phyloP scores from a whole-genome alignment of 1,140 invertebrate genomes.

The Hycleus phaleratus region DNA sequence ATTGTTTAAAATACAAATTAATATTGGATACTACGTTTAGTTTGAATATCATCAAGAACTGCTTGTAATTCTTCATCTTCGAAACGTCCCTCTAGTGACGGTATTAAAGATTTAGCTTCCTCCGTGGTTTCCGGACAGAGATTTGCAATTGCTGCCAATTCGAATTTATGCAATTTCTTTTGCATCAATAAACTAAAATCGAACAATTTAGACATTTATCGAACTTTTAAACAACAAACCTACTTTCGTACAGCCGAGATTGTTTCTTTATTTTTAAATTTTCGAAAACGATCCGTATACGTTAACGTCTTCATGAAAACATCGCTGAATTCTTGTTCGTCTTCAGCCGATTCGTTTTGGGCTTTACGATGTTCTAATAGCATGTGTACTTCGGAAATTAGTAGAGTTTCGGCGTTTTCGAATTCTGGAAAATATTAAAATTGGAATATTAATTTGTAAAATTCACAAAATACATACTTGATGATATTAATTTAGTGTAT shows the following conservation, averaged over 20 bases:
- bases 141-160: constrained; percentile 94
- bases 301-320: constrained; percentile 97
- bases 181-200: constrained; percentile 78
- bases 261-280: constrained; percentile 98
- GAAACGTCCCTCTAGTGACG: constrained; percentile 89
- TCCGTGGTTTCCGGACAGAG: constrained; percentile 96
- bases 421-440: constrained; percentile 67
- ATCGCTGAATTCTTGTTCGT: constrained; percentile 96
- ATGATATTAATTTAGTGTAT: not conserved
- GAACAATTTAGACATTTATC: constrained; percentile 11
- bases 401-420: constrained; percentile 94
- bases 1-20: constrained; percentile 42
- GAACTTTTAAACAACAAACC: constrained; percentile 24
- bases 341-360: constrained; percentile 96
- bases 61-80: constrained; percentile 93
- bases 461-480: not conserved
- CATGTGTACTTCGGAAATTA: constrained; percentile 98
- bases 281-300: constrained; percentile 91
- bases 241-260: constrained; percentile 90
- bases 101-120: constrained; percentile 95
- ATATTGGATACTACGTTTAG: constrained; percentile 95
- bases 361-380: constrained; percentile 93
- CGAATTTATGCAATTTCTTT: constrained; percentile 98
- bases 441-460: not conserved
- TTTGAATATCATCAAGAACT: constrained; percentile 95